These are phyloP conservation scores for Drosophila santomea DNA, from an alignment of 1,140 invertebrate species.

Conservation along the genomic window DNA sequence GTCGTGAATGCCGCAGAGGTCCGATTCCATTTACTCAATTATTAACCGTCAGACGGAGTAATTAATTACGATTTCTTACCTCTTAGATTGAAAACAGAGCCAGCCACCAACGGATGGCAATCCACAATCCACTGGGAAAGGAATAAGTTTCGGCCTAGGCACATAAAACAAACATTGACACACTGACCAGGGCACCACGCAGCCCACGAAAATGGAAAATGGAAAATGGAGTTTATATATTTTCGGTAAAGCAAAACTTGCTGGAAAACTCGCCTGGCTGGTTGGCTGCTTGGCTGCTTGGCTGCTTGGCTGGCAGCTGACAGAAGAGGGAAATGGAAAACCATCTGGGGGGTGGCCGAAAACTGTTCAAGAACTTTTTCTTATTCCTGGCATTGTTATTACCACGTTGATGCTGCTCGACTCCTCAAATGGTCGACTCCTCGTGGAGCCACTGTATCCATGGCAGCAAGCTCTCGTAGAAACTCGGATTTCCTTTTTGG, in stretches of 20 bases:
- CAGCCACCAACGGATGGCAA: not conserved
- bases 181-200: conserved; percentile 63
- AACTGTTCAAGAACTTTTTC: conserved; percentile 68
- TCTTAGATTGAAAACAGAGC: not conserved
- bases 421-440: not conserved
- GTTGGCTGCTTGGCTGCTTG: too few species aligned
- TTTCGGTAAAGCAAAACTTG: conserved; percentile 67
- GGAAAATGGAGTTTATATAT: conserved; percentile 66
- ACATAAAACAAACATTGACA: conserved; percentile 81
- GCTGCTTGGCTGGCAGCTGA: conserved; percentile 56
- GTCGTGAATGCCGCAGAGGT: conserved; percentile 6
- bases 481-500: conserved; percentile 33
- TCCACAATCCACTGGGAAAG: conserved; percentile 5
- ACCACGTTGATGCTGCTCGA: conserved; percentile 55
- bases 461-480: conserved; percentile 33
- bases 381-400: conserved; percentile 71
- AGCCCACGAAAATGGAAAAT: conserved; percentile 52
- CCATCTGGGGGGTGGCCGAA: conserved; percentile 9
- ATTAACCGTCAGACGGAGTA: conserved; percentile 57
- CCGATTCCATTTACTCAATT: conserved; percentile 58
- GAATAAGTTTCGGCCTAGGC: conserved; percentile 52
- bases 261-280: conserved; percentile 37
- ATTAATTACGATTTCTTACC: conserved; percentile 65
- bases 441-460: conserved; percentile 16
- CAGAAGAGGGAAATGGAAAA: conserved; percentile 13